phyloP scores from a whole-genome alignment of 2,113 vertebrate genomes.

The Chlamydotis undulata region DNA sequence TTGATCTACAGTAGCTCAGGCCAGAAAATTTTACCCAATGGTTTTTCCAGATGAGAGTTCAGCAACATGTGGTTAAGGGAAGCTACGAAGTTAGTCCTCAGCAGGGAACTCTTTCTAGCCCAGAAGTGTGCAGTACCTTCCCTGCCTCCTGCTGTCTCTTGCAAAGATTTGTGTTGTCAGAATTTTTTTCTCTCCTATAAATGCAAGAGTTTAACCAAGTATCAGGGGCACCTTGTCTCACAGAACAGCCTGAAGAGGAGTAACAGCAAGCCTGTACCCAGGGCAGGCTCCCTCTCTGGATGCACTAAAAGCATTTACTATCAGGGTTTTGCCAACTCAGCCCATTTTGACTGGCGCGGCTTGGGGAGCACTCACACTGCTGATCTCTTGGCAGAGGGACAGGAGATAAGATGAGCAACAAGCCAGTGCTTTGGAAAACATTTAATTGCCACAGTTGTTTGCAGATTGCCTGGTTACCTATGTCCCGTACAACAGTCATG shows the following conservation, averaged over 20 bases:
- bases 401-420: not conserved
- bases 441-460: not conserved
- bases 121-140: not conserved
- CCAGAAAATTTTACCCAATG: not conserved
- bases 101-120: not conserved
- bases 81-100: not conserved
- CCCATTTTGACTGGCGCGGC: rapidly evolving
- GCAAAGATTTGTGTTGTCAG: no score
- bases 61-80: not conserved
- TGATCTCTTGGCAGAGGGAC: not conserved
- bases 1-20: not conserved
- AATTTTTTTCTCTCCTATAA: rapidly evolving
- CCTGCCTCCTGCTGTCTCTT: not conserved
- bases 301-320: not conserved
- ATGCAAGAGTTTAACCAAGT: not conserved
- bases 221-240: not conserved
- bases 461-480: not conserved
- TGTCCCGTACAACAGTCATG: not conserved
- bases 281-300: not conserved
- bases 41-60: not conserved
- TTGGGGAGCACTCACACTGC: not conserved
- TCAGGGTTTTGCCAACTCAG: not conserved
- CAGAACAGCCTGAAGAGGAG: not conserved
- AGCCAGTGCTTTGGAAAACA: not conserved
- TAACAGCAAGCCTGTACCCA: not conserved